Base-by-base conservation (phyloP, 2,888 invertebrate genomes). In the Thalpophila matura region DNA sequence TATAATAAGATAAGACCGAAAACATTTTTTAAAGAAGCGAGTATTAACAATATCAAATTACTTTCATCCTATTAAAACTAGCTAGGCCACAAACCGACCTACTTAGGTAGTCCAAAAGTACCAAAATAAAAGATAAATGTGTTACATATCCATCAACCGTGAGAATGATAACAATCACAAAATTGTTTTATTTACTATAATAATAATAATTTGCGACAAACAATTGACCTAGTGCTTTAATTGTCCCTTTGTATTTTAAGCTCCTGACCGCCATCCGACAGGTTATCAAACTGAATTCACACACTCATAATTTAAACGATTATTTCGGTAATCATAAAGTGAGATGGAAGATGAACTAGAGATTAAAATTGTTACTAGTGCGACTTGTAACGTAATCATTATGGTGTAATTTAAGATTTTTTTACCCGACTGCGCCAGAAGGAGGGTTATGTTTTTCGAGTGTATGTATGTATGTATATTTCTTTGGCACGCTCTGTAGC, bases 151-250 rank as follows among this genome's bases (percentile, higher is more conserved):
- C 70, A 65, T 20, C 18, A 9, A 62, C 72, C 76, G 79, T 77
- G 79, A 75, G 77, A 77, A 77, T 55, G 56, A 76, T 57, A 74
- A 66, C 49, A 64, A 78, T 64, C 57, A 50, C 27, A 29, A 64
- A 64, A 79, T 68, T 71, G 59, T 79, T 56, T 46, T 35, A 62
- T 70, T 74, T 55, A 66, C 47, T 46, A 45, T 56, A 42, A 18
- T 59, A 66, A 45, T 56, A 42, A 18, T 59, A 66, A 58, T 58
- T 59, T 33, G 64, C 50, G 74, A 64, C 59, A 70, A 64, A 40
- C 37, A 59, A 61, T 64, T 78, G 61, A 64, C 75, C 76, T 31
- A 71, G 24, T 67, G 27, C 6, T 60, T 60, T 76, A 75, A 76
- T 79, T 58, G 63, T 24, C 37, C 62, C 79, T 76, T 76, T 76